Evolutionary conservation across 2,113 vertebrate species (phyloP), one percentile per base, ranked within the genome.

Genomic region (Apaloderma vittatum): DNA sequence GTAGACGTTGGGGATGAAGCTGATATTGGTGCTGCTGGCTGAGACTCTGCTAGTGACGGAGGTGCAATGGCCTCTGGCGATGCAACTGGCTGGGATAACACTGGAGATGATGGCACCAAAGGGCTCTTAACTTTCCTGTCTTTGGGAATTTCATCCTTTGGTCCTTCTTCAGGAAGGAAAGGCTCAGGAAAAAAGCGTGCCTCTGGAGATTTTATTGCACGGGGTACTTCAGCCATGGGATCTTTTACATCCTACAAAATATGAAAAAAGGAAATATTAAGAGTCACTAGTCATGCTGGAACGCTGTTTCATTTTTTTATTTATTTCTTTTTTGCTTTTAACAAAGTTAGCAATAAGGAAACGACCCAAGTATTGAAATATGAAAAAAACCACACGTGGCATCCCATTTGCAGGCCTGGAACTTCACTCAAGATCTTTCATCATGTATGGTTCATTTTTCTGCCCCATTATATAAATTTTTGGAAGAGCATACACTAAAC

Each of bases 61-160:
- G 98, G 96, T 2, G 95, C 79, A 63, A 97, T 77, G 8, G 98
- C 94, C 92, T 99, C 99, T 2, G 98, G 98, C 17, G 98, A 94
- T 6, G 98, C 95, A 46, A 96, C 90, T 0, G 99, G 99, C 96
- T 99, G 99, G 5, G 98, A 99, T 45, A 98, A 46, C 73, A 99
- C 98, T 0, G 99, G 99, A 32, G 98, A 95, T 5, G 93, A 57
- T 11, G 94, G 79, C 36, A 86, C 88, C 36, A 95, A 94, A 58
- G 97, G 96, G 63, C 26, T 90, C 40, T 72, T 63, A 7, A 49
- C 29, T 67, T 93, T 95, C 70, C 91, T 94, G 27, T 95, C 93
- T 46, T 74, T 37, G 48, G 97, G 72, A 81, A 36, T 49, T 66
- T 96, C 96, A n/a, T 94, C 95, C 36, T 96, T 91, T 92, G 94